Percentiles rank a stretch among this genome's conserved stretches.
These are phyloP conservation scores for Ips nitidus DNA, from an alignment of 1,140 invertebrate genomes.

Conservation along the genomic window DNA sequence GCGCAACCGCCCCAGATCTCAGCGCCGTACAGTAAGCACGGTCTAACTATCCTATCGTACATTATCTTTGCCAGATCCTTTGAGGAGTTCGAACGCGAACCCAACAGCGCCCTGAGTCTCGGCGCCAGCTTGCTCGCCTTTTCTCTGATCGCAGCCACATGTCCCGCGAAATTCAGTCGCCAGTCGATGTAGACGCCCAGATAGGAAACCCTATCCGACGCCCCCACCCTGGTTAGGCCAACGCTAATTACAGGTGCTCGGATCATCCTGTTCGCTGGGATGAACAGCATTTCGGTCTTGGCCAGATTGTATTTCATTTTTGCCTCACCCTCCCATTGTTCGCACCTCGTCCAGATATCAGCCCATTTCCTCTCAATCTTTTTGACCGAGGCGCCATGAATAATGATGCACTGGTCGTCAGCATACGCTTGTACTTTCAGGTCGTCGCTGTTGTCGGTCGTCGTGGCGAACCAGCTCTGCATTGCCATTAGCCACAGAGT, in stretches of 20 bases:
- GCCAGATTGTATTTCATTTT: slow-evolving; percentile 33
- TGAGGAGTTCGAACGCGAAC: too few relatives aligned
- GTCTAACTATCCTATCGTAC: too few relatives aligned
- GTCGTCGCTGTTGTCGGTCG: slow-evolving; percentile 11
- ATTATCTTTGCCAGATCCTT: too few relatives aligned
- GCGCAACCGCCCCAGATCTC: neutral
- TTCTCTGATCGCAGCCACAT: neutral
- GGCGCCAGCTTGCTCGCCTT: neutral
- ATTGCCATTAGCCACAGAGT: slow-evolving; percentile 35
- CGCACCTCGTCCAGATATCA: slow-evolving; percentile 3
- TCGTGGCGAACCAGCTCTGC: slow-evolving; percentile 32
- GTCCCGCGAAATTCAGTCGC: neutral
- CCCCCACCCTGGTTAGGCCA: too few relatives aligned
- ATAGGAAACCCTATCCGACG: too few relatives aligned
- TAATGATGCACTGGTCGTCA: slow-evolving; percentile 30
- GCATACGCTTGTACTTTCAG: slow-evolving; percentile 27
- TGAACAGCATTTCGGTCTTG: slow-evolving; percentile 35
- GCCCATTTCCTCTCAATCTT: slow-evolving; percentile 24
- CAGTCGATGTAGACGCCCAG: neutral
- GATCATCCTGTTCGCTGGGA: slow-evolving; percentile 24
- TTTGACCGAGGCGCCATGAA: slow-evolving; percentile 25
- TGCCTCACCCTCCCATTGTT: neutral
- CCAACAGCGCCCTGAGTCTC: neutral
- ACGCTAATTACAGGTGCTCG: slow-evolving; percentile 19
- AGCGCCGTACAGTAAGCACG: too few relatives aligned